Percentiles rank a stretch among this genome's conserved stretches.
Evolutionary conservation across 2,113 vertebrate genomes (phyloP).

Genomic region (Sylvicapra grimmia): DNA sequence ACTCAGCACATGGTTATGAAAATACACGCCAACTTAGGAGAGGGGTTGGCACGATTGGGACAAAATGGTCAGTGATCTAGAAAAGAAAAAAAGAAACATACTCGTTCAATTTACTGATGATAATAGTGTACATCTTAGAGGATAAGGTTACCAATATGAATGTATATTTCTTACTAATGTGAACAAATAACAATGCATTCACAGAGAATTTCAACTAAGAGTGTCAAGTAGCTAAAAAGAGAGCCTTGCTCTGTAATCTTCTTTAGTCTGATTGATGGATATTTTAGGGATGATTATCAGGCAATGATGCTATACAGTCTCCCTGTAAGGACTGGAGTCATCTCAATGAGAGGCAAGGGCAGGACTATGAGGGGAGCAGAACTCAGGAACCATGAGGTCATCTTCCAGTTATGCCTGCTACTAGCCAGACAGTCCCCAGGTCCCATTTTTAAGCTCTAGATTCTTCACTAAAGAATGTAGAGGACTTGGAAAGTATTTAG

Average conservation of each 20-base stretch:
- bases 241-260: neutral
- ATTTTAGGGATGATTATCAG: neutral
- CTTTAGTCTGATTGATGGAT: neutral
- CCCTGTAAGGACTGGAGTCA: neutral
- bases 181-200: neutral
- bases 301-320: neutral
- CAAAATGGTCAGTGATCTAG: neutral
- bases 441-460: slow-evolving; percentile 2
- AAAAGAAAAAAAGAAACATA: neutral
- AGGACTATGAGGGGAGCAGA: neutral
- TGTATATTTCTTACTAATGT: neutral
- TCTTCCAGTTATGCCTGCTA: neutral
- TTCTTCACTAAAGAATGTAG: neutral
- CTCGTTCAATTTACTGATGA: neutral
- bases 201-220: neutral
- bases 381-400: neutral
- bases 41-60: neutral
- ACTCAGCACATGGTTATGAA: neutral
- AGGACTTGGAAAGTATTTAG: neutral
- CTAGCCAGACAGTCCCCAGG: neutral
- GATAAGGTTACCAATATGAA: neutral
- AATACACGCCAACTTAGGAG: neutral
- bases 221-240: neutral
- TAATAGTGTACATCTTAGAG: neutral
- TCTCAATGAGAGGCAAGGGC: neutral